Evolutionary conservation across 2,797 vertebrate species (phyloP).

Genomic region (Scolopax bukidnonensis): DNA sequence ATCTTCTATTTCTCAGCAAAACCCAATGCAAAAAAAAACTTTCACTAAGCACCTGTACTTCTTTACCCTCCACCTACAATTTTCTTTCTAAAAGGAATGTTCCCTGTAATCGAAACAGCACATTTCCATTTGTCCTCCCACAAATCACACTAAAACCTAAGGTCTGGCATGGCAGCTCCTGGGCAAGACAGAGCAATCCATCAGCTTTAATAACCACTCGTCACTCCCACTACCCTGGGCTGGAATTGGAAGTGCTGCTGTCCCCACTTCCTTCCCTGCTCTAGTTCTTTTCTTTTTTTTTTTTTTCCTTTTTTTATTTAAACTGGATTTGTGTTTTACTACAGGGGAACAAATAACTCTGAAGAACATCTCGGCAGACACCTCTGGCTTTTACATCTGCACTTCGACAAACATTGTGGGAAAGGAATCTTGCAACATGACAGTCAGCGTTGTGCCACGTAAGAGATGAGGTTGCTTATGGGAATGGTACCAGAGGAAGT

Average conservation of each 20-base stretch:
- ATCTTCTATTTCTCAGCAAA: neutral
- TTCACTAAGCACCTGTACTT: neutral
- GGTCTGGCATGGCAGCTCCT: neutral
- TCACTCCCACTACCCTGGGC: neutral
- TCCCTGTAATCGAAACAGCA: conserved; percentile 21
- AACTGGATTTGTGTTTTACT: conserved; percentile 2
- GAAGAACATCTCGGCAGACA: conserved; percentile 85
- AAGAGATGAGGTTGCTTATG: conserved; percentile 18
- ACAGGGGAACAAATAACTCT: conserved; percentile 81
- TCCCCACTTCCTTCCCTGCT: neutral
- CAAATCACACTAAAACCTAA: neutral
- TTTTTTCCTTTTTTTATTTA: neutral
- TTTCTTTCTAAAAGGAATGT: conserved; percentile 4
- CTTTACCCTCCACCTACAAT: neutral
- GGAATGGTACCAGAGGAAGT: neutral
- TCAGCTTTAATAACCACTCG: conserved; percentile 14
- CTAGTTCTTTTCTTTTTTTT: neutral
- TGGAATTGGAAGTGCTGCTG: neutral
- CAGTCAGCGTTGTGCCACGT: conserved; percentile 82
- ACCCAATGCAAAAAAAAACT: neutral
- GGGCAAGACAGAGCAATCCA: neutral
- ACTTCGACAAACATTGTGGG: conserved; percentile 83
- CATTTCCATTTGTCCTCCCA: conserved; percentile 31
- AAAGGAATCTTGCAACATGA: conserved; percentile 82
- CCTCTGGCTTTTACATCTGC: conserved; percentile 87